Evolutionary conservation across 2,113 vertebrate genomes (phyloP).

Genomic region (Marmota flaviventris): DNA sequence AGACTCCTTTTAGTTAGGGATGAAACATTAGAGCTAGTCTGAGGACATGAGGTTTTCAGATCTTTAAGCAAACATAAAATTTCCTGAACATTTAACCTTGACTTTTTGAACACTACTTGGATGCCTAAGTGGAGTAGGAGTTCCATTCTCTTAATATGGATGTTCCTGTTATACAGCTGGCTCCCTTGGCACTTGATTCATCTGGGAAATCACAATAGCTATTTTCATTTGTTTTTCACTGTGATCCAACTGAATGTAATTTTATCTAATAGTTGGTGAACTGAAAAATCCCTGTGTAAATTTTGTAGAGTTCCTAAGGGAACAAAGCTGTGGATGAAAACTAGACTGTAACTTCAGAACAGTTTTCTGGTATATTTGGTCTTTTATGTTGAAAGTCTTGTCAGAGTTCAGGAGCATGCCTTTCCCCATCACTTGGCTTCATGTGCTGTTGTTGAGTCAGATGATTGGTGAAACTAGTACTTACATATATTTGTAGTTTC

Average conservation of each 20-base stretch:
- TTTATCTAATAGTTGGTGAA: background rate
- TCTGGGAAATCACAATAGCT: background rate
- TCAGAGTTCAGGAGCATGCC: background rate
- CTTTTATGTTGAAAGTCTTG: background rate
- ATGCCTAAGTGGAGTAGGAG: background rate
- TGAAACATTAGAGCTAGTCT: background rate
- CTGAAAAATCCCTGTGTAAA: background rate
- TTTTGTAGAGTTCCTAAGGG: background rate
- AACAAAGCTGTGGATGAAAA: conserved; percentile 9
- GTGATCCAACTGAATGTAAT: background rate
- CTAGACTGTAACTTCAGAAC: background rate
- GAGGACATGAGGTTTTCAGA: background rate
- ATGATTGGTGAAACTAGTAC: background rate
- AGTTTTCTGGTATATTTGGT: background rate
- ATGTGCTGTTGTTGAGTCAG: background rate
- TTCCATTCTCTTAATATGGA: background rate
- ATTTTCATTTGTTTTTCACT: background rate
- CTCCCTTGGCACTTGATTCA: background rate
- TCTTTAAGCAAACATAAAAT: background rate
- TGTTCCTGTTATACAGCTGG: background rate
- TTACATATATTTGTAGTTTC: background rate
- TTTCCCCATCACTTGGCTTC: background rate
- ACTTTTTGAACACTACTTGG: background rate
- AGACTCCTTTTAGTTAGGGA: background rate
- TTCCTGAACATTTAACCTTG: background rate